These are phyloP conservation scores for Pangasius sanitwongsei DNA, from an alignment of 2,797 vertebrate genomes.

Conservation along the genomic window DNA sequence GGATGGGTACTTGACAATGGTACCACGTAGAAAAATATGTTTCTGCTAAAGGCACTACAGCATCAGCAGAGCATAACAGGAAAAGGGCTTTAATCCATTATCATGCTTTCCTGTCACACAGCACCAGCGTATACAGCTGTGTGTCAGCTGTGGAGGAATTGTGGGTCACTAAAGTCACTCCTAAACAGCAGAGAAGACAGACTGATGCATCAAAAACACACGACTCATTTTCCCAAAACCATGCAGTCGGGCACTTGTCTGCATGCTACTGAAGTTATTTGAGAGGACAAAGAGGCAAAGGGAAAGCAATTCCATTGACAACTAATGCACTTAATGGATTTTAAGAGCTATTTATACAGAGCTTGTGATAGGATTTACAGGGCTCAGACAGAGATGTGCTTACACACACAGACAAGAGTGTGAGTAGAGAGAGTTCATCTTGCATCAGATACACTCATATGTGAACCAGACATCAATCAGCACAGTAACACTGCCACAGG, in stretches of 20 bases:
- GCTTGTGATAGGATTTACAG: constrained; percentile 51
- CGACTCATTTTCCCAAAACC: constrained; percentile 45
- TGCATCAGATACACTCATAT: neutral
- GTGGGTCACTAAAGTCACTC: neutral
- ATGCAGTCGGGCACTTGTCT: constrained; percentile 8
- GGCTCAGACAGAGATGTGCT: constrained; percentile 16
- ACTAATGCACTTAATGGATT: constrained; percentile 57
- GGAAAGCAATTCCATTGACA: constrained; percentile 11
- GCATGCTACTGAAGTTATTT: constrained; percentile 7
- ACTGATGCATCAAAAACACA: constrained; percentile 41
- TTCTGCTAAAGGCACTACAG: neutral
- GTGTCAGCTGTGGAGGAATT: constrained; percentile 1
- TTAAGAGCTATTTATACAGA: constrained; percentile 49
- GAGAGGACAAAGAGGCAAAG: constrained; percentile 4
- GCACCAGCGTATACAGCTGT: constrained; percentile 23
- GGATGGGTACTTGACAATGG: neutral
- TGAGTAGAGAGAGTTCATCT: neutral
- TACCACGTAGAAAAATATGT: constrained; percentile 20
- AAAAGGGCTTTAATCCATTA: constrained; percentile 17
- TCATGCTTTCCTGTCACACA: constrained; percentile 24
- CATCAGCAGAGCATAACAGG: constrained; percentile 9
- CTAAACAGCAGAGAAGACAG: neutral
- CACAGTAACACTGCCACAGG: neutral
- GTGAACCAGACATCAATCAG: neutral
- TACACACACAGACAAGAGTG: neutral